Conservation (phyloP, 2,797 vertebrate genomes). For the Periophthalmus magnuspinnatus region DNA sequence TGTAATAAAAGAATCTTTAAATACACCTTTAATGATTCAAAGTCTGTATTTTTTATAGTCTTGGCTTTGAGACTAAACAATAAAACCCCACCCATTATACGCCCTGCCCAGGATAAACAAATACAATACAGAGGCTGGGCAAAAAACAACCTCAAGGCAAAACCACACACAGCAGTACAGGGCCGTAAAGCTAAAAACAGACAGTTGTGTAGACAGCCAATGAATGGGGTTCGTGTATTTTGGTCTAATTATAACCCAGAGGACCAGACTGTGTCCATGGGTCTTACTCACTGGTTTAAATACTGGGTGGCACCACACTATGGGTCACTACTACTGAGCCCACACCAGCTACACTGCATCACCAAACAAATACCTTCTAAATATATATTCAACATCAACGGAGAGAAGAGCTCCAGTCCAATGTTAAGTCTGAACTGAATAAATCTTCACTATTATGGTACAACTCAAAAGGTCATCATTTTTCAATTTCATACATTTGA, state of each 20-base stretch:
- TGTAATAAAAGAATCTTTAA: slow-evolving; percentile 8
- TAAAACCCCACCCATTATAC: slow-evolving; percentile 38
- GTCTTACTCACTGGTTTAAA: slow-evolving; percentile 55
- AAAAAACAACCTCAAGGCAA: slow-evolving; percentile 31
- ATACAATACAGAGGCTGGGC: slow-evolving; percentile 43
- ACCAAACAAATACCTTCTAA: slow-evolving; percentile 22
- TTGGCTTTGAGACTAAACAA: slow-evolving; percentile 29
- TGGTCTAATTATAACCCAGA: slow-evolving; percentile 70
- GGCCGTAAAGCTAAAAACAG: slow-evolving; percentile 38
- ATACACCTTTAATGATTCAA: slow-evolving; percentile 8
- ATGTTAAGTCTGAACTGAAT: neutral
- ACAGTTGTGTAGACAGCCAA: slow-evolving; percentile 49
- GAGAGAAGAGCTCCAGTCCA: neutral
- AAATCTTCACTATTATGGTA: neutral
- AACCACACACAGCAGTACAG: slow-evolving; percentile 47
- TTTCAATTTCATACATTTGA: no score
- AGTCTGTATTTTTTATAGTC: slow-evolving; percentile 23
- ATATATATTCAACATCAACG: slow-evolving; percentile 6
- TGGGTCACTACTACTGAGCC: slow-evolving; percentile 52
- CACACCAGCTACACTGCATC: slow-evolving; percentile 42
- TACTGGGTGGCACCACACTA: slow-evolving; percentile 67
- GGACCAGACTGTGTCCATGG: slow-evolving; percentile 49
- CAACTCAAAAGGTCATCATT: no score
- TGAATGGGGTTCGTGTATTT: slow-evolving; percentile 54
- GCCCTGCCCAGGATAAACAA: slow-evolving; percentile 39